phyloP scores from a whole-genome alignment of 2,113 vertebrate species.

The Rhagologus leucostigma region DNA sequence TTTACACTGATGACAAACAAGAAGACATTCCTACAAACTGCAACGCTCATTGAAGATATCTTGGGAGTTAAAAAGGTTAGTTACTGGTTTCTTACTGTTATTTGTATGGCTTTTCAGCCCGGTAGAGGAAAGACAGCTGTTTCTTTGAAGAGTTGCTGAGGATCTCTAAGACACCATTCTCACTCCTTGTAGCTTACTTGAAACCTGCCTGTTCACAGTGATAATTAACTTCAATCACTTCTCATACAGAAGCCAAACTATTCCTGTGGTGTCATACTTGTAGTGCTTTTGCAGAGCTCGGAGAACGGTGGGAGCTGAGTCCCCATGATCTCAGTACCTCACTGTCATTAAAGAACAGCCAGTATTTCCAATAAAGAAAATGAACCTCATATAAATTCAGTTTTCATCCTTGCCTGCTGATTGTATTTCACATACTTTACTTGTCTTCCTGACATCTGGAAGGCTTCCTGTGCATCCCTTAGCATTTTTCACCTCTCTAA shows the following conservation, averaged over 20 bases:
- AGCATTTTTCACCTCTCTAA: neutral
- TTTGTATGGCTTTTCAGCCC: neutral
- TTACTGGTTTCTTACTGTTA: neutral
- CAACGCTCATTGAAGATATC: constrained; percentile 94
- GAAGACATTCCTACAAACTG: constrained; percentile 93
- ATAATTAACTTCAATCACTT: neutral
- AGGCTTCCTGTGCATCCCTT: neutral
- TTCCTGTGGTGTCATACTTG: neutral
- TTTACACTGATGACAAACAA: constrained; percentile 97
- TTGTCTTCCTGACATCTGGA: neutral
- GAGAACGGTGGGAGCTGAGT: neutral
- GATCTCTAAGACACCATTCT: neutral
- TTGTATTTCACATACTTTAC: neutral
- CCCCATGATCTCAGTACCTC: neutral
- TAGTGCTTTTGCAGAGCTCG: neutral
- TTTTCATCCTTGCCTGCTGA: neutral
- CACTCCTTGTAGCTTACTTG: neutral
- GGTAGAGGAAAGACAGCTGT: neutral
- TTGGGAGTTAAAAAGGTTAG: constrained; percentile 93
- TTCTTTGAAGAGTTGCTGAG: neutral
- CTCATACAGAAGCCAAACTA: neutral
- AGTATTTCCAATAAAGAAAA: neutral
- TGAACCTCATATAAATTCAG: neutral
- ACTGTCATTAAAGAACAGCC: neutral
- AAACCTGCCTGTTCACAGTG: neutral